Evolutionary conservation across 1,140 invertebrate genomes (phyloP), one percentile per base, ranked within the genome.

Genomic region (Rhyacophila brunnea): DNA sequence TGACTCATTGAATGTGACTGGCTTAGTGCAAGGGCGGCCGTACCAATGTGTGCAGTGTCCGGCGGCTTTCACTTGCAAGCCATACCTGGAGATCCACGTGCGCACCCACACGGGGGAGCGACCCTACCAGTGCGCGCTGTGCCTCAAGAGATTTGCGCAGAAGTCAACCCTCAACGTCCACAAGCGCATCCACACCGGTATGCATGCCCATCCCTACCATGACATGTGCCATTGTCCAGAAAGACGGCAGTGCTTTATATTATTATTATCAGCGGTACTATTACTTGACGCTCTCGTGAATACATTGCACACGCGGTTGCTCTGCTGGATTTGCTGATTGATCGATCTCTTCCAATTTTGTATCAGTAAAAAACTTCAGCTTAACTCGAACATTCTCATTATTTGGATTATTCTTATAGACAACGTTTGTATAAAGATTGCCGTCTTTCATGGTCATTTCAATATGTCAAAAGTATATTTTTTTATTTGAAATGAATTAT

Each of bases 11-110:
- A 13, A 40, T n/a, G 36, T 55, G 52, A 45, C 32, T 76, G 74
- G 74, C 53, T 71, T 74, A 78, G 77, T 79, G 71, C 78, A 80
- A 74, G 78, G 78, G 69, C 77, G 78, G 73, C 86, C 86, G 62
- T 87, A 84, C 85, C 75, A 87, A 81, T 83, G 90, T 85, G 77
- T 90, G 77, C 81, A 82, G 67, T 85, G 84, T 66, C 84, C 85
- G 67, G 84, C 84, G 47, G 83, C 83, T 71, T 87, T 86, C 73
- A 85, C 84, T 67, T 82, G 85, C 68, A 87, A 87, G 73, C 85
- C 84, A 65, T 86, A 87, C 70, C 75, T 86, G 64, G 83, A 89
- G 80, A 87, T 90, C 65, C 88, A 90, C 77, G 87, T 87, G 80
- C 80, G 88, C 71, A 88, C 87, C 47, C 87, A 89, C 75, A 88